Evolutionary conservation across 2,113 vertebrate species (phyloP).

Genomic region (Murina feae): DNA sequence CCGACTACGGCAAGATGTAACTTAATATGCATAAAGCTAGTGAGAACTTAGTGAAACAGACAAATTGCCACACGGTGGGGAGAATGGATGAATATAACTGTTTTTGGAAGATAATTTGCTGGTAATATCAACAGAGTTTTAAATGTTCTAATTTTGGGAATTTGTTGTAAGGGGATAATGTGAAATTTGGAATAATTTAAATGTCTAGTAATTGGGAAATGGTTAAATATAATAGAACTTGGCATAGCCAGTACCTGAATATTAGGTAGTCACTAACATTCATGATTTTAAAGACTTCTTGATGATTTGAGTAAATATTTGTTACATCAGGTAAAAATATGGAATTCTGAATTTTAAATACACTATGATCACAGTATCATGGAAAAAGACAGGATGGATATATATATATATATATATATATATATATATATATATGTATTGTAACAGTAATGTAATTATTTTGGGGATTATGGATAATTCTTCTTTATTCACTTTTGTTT

Average conservation of each 20-base stretch:
- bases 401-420: background rate
- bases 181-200: background rate
- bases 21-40: background rate
- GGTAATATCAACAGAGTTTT: background rate
- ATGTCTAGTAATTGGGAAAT: background rate
- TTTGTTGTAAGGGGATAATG: conserved; percentile 17
- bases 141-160: background rate
- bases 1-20: background rate
- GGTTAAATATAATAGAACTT: background rate
- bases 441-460: background rate
- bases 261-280: background rate
- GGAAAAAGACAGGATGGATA: background rate
- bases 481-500: background rate
- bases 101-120: conserved; percentile 17
- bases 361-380: background rate
- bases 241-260: background rate
- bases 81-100: background rate
- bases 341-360: conserved; percentile 13
- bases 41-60: background rate
- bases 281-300: conserved; percentile 1
- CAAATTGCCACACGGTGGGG: background rate
- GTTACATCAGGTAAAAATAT: background rate
- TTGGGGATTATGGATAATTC: background rate
- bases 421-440: background rate
- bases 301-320: background rate